phyloP scores from a whole-genome alignment of 2,888 invertebrate species.

The Drosophila pegasa region DNA sequence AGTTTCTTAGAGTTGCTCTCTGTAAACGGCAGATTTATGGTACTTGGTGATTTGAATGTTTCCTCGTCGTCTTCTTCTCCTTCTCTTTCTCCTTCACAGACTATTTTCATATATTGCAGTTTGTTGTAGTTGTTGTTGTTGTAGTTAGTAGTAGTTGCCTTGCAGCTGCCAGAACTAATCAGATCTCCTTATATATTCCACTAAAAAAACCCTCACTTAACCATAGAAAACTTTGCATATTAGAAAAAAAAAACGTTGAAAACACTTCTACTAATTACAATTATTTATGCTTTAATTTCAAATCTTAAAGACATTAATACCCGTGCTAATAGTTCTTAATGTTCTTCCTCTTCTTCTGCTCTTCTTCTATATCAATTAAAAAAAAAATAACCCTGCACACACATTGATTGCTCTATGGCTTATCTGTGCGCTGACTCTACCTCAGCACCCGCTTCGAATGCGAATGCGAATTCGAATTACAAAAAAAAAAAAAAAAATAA shows the following conservation, averaged over 20 bases:
- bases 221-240: slow-evolving; percentile 38
- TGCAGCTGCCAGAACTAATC: slow-evolving; percentile 36
- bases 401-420: slow-evolving; percentile 44
- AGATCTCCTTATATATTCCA: slow-evolving; percentile 24
- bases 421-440: slow-evolving; percentile 30
- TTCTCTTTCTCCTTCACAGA: slow-evolving; percentile 19
- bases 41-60: slow-evolving; percentile 31
- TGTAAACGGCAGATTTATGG: slow-evolving; percentile 53
- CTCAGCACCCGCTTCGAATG: slow-evolving; percentile 38
- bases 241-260: slow-evolving; percentile 24
- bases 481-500: slow-evolving; percentile 23
- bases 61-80: no score
- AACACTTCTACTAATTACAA: slow-evolving; percentile 52
- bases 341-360: slow-evolving; percentile 17
- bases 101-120: slow-evolving; percentile 48
- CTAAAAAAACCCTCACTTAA: slow-evolving; percentile 43
- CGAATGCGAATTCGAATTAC: slow-evolving; percentile 23
- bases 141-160: slow-evolving; percentile 27
- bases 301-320: slow-evolving; percentile 73
- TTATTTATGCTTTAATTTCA: slow-evolving; percentile 45
- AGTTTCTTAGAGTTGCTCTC: slow-evolving; percentile 17
- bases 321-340: slow-evolving; percentile 75
- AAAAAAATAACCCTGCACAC: slow-evolving; percentile 43
- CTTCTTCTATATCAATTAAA: slow-evolving; percentile 20
- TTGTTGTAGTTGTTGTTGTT: slow-evolving; percentile 32